phyloP scores from a whole-genome alignment of 1,140 invertebrate species.

The Polypedilum vanderplanki region DNA sequence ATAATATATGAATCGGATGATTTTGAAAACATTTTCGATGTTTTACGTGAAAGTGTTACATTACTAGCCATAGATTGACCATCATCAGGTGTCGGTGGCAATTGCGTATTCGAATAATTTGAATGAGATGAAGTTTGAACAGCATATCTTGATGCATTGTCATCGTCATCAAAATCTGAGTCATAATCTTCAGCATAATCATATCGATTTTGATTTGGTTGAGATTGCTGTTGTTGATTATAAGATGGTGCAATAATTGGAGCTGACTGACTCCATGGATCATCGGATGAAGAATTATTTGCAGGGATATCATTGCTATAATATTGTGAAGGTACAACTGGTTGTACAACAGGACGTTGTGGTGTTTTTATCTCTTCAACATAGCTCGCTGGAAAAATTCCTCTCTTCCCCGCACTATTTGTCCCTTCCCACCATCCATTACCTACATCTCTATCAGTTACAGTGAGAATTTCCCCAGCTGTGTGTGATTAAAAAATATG shows the following conservation, averaged over 20 bases:
- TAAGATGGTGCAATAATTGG: neutral
- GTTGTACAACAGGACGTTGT: slow-evolving; percentile 42
- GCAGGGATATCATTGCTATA: slow-evolving; percentile 26
- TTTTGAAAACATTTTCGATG: slow-evolving; percentile 79
- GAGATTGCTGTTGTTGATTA: neutral
- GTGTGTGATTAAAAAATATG: slow-evolving; percentile 31
- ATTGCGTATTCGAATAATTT: slow-evolving; percentile 40
- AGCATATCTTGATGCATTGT: slow-evolving; percentile 49
- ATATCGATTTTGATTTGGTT: slow-evolving; percentile 44
- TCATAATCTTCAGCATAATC: slow-evolving; percentile 55
- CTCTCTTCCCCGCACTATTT: slow-evolving; percentile 69
- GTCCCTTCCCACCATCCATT: slow-evolving; percentile 95
- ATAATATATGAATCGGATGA: slow-evolving; percentile 69
- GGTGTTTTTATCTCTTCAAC: slow-evolving; percentile 39
- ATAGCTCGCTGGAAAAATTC: slow-evolving; percentile 87
- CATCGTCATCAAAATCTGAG: slow-evolving; percentile 85
- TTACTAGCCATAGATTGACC: slow-evolving; percentile 36
- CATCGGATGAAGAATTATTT: neutral
- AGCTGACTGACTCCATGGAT: neutral
- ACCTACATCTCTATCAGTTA: slow-evolving; percentile 83
- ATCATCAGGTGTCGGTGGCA: slow-evolving; percentile 41
- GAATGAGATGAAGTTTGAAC: slow-evolving; percentile 42
- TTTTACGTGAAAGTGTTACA: slow-evolving; percentile 58
- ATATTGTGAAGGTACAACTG: slow-evolving; percentile 42
- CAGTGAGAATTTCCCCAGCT: slow-evolving; percentile 73